Percentiles rank a stretch among this genome's conserved stretches.
These are phyloP conservation scores for Phaedon cochleariae DNA, from an alignment of 2,888 invertebrate species.

Conservation along the genomic window DNA sequence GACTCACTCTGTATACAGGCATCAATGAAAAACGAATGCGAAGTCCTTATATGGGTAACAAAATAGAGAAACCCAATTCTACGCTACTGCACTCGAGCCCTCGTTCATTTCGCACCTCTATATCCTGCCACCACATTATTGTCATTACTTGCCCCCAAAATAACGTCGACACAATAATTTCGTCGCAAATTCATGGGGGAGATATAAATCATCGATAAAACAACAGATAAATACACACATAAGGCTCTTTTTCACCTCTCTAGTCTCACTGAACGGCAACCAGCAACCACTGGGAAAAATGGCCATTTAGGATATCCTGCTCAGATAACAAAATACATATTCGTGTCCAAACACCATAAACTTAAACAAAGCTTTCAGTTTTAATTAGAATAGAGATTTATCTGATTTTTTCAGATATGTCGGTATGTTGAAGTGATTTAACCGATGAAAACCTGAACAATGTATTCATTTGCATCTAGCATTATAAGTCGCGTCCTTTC, in stretches of 20 bases:
- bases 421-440: constrained; percentile 10
- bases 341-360: constrained; percentile 49
- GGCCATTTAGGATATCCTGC: constrained; percentile 56
- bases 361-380: constrained; percentile 44
- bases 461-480: neutral
- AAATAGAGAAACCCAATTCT: too few relatives aligned
- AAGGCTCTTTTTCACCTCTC: constrained; percentile 35
- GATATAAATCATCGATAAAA: constrained; percentile 43
- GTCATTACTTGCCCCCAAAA: constrained; percentile 10
- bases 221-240: constrained; percentile 46
- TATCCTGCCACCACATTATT: constrained; percentile 8
- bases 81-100: neutral
- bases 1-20: too few relatives aligned
- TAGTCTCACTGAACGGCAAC: constrained; percentile 32
- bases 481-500: too few relatives aligned
- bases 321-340: constrained; percentile 49
- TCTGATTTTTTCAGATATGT: constrained; percentile 18
- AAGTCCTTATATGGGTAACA: too few relatives aligned
- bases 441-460: neutral
- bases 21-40: too few relatives aligned
- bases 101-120: constrained; percentile 23
- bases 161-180: constrained; percentile 32
- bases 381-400: constrained; percentile 37
- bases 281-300: constrained; percentile 53
- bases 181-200: constrained; percentile 31